A percentile compares a stretch with the other conserved stretches of the same genome.
Conservation (phyloP, 2,888 invertebrate species). For the Icerya purchasi region DNA sequence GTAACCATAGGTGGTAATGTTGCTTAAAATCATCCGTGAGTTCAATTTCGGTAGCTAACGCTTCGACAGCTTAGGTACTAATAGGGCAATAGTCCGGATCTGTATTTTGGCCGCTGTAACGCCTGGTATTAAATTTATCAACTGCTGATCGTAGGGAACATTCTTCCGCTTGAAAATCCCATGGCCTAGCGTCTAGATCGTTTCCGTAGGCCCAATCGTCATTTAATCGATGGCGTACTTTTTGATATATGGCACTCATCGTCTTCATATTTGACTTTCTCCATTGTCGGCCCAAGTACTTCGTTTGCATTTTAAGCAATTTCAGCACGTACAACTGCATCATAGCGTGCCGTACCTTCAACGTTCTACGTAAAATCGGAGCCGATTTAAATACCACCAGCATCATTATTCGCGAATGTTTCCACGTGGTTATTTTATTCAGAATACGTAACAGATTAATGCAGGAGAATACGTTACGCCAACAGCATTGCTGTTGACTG, state of each 20-base stretch:
- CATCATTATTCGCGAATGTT: constrained; percentile 99
- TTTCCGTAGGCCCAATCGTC: constrained; percentile 99
- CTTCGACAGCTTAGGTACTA: constrained; percentile 63
- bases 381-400: constrained; percentile 98
- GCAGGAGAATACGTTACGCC: constrained; percentile 96
- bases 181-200: constrained; percentile 87
- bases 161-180: constrained; percentile 97
- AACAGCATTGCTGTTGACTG: constrained; percentile 58
- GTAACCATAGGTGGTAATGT: constrained; percentile 85
- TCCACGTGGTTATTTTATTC: constrained; percentile 98
- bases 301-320: constrained; percentile 96
- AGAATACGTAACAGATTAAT: constrained; percentile 88
- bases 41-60: constrained; percentile 53
- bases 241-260: constrained; percentile 95
- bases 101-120: constrained; percentile 38
- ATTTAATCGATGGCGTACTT: constrained; percentile 83
- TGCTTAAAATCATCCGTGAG: constrained; percentile 81
- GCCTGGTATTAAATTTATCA: constrained; percentile 82
- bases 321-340: constrained; percentile 96
- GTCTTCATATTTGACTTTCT: constrained; percentile 98
- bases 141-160: constrained; percentile 81
- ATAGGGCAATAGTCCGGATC: constrained; percentile 36
- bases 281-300: constrained; percentile 97
- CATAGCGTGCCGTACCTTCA: constrained; percentile 87
- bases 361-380: constrained; percentile 84